phyloP scores from a whole-genome alignment of 30 jellyfish, hydroid and myxozoan species.

The Pelagia noctiluca region DNA sequence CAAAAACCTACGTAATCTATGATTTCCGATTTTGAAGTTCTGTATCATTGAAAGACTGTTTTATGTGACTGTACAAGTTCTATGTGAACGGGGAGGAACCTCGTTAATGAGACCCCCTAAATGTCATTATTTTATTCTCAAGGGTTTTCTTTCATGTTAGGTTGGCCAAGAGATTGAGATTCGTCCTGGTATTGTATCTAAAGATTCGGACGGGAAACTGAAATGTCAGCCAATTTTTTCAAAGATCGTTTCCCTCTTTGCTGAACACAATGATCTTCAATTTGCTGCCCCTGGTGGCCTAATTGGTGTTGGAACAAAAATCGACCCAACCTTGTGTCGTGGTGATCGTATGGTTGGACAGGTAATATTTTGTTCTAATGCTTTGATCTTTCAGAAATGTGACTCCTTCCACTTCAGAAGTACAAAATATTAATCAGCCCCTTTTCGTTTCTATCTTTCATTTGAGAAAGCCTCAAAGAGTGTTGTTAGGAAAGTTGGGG shows the following conservation, averaged over 20 bases:
- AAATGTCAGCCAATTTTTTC: conserved; percentile 97
- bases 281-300: conserved; percentile 99
- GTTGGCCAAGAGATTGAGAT: conserved; percentile 99
- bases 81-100: too few relatives aligned
- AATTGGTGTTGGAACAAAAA: conserved; percentile 98
- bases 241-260: conserved; percentile 95
- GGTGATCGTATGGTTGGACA: conserved; percentile 99
- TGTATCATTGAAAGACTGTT: too few relatives aligned
- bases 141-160: too few relatives aligned
- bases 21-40: too few relatives aligned
- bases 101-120: too few relatives aligned
- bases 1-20: too few relatives aligned
- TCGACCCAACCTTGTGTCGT: conserved; percentile 98
- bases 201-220: conserved; percentile 92
- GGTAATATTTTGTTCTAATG: conserved; percentile 47
- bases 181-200: conserved; percentile 98
- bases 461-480: not conserved
- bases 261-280: conserved; percentile 98
- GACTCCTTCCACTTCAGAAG: too few relatives aligned
- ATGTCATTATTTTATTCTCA: too few relatives aligned
- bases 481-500: too few relatives aligned
- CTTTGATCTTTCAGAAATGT: too few relatives aligned
- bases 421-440: too few relatives aligned
- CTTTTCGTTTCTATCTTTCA: not conserved
- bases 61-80: too few relatives aligned